These are phyloP conservation scores for Oxyteleia sp. DNA, from an alignment of 2,888 invertebrate species.

Conservation along the genomic window DNA sequence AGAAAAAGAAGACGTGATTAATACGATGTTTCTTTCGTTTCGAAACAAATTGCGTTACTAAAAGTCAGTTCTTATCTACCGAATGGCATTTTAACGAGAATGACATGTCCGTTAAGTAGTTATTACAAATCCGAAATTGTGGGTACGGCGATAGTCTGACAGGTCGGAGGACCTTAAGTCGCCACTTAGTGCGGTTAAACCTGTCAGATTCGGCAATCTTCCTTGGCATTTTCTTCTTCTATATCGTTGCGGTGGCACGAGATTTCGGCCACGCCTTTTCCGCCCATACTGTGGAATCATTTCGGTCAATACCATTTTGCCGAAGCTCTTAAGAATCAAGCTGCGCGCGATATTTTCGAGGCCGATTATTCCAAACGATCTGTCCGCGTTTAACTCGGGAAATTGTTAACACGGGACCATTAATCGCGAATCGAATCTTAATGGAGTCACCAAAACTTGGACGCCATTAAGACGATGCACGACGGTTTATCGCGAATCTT, in stretches of 20 bases:
- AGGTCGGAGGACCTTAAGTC: slow-evolving; percentile 78
- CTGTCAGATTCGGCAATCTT: slow-evolving; percentile 76
- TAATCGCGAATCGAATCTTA: slow-evolving; percentile 19
- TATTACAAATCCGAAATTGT: slow-evolving; percentile 60
- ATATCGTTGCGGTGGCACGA: slow-evolving; percentile 52
- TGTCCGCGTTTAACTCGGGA: slow-evolving; percentile 1
- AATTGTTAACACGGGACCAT: slow-evolving; percentile 17
- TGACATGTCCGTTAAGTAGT: slow-evolving; percentile 55
- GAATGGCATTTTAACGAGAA: slow-evolving; percentile 50
- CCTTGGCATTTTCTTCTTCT: slow-evolving; percentile 63
- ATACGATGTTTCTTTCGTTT: slow-evolving; percentile 18
- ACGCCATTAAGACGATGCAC: slow-evolving; percentile 29
- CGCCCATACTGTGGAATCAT: slow-evolving; percentile 61
- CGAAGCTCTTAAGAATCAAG: slow-evolving; percentile 50
- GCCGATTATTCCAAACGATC: neutral
- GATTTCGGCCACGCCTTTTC: slow-evolving; percentile 76
- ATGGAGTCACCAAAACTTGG: slow-evolving; percentile 16
- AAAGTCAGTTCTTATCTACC: slow-evolving; percentile 28
- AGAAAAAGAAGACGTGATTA: slow-evolving; percentile 74
- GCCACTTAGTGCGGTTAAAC: slow-evolving; percentile 84
- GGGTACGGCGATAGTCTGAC: slow-evolving; percentile 79
- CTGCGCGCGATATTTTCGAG: neutral
- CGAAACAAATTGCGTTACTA: slow-evolving; percentile 6
- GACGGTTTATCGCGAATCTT: slow-evolving; percentile 41
- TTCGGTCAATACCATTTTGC: slow-evolving; percentile 49